Base-by-base conservation (phyloP, 2,888 invertebrate genomes). In the Cryptophagus acutangulus region DNA sequence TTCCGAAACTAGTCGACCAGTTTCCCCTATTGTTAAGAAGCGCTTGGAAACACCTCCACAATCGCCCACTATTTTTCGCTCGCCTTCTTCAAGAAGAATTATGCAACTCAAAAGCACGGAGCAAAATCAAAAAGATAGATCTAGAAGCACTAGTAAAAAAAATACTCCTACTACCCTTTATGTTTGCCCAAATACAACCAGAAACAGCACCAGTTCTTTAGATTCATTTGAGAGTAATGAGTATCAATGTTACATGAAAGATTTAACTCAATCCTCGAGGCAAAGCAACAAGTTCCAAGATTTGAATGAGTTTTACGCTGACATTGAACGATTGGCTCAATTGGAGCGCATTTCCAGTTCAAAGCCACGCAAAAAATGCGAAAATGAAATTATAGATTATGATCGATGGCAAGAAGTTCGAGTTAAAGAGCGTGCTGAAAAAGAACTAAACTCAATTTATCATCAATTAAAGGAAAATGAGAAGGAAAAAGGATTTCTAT, bases 321-420 rank as follows among this genome's bases (percentile, higher is more conserved):
- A 85, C 50, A 73, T 94, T 45, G 92, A 92, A 67, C 77, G 90
- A 55, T 82, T 93, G 34, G 85, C 84, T 0, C 81, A 89, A 57
- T 66, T 92, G 40, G 91, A 92, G 69, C 78, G 79, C 51, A 80
- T 82, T 1, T 84, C 87, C 30, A 82, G 84, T 56, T 71, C 87
- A 34, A 77, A 82, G 35, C 85, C 86, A 1, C 74, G 87, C 53
- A 75, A 85, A 54, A 75, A 79, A 52, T 81, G 76, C 65, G 84
- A 86, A 58, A 83, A 85, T 55, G 87, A 88, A 63, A 82, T 88
- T 6, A 81, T 90, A 45, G 89, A 90, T 69, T 91, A 85, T 62
- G 90, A 91, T 50, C 77, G 87, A 41, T 91, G 91, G 91, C 85
- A 82, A 62, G 81, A 82, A 66, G 78, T 90, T 14, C 74, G 90